A percentile compares a stretch with the other conserved stretches of the same genome.
Evolutionary conservation across 1,140 invertebrate genomes (phyloP).

Genomic region (Drosophila suzukii): DNA sequence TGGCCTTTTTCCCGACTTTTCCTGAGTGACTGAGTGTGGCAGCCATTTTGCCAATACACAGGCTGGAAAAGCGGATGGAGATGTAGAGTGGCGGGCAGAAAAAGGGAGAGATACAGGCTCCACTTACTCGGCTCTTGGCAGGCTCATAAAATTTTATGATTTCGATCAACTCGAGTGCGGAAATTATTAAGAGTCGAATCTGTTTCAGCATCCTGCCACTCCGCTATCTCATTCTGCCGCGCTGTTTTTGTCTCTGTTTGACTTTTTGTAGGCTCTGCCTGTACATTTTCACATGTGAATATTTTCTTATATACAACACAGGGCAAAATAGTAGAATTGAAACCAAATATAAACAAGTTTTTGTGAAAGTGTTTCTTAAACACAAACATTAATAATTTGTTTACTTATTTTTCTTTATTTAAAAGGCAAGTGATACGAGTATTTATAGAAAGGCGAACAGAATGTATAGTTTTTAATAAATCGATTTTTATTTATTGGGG

Average conservation of each 20-base stretch:
- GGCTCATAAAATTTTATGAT: constrained; percentile 83
- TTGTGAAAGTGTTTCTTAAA: not conserved
- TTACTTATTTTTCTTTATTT: too few species aligned
- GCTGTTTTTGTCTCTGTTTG: constrained; percentile 9
- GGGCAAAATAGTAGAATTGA: not conserved
- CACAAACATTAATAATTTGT: not conserved
- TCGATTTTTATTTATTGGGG: not conserved
- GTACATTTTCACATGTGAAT: constrained; percentile 25
- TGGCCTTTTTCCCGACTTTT: constrained; percentile 30
- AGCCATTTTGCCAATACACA: constrained; percentile 68
- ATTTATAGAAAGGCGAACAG: too few species aligned
- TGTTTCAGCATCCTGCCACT: constrained; percentile 77
- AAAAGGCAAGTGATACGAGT: too few species aligned
- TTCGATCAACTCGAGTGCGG: constrained; percentile 83
- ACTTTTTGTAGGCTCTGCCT: constrained; percentile 37
- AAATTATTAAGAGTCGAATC: constrained; percentile 84
- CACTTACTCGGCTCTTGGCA: constrained; percentile 75
- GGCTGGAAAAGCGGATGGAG: constrained; percentile 9
- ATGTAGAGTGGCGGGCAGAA: constrained; percentile 6
- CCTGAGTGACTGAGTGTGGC: constrained; percentile 60
- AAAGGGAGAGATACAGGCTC: constrained; percentile 27
- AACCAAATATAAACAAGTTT: not conserved
- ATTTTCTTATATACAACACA: constrained; percentile 3
- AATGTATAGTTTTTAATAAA: not conserved
- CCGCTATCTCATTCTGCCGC: constrained; percentile 14